Percentiles rank a stretch among this genome's conserved stretches.
Evolutionary conservation across 2,888 invertebrate genomes (phyloP).

Genomic region (Eudemis profundana): DNA sequence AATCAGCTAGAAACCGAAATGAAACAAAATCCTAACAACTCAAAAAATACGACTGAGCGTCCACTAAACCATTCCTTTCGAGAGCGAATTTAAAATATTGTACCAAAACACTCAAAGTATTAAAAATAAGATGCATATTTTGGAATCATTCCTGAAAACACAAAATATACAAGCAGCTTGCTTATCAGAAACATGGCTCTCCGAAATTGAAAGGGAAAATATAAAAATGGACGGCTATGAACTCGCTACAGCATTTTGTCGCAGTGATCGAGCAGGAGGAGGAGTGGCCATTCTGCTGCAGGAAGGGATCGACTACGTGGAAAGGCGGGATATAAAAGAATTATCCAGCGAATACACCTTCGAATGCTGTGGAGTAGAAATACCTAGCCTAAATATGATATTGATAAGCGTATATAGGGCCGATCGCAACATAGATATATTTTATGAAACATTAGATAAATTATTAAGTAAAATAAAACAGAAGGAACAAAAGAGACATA

Average conservation of each 20-base stretch:
- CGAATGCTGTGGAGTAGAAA: slow-evolving; percentile 7
- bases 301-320: too few relatives aligned
- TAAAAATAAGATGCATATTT: too few relatives aligned
- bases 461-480: neutral
- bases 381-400: slow-evolving; percentile 2
- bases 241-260: slow-evolving; percentile 1
- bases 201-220: neutral
- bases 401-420: slow-evolving; percentile 14
- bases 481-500: slow-evolving; percentile 6
- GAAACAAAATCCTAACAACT: too few relatives aligned
- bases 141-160: neutral
- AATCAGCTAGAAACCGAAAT: too few relatives aligned
- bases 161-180: neutral
- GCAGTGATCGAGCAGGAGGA: neutral
- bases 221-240: neutral
- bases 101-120: too few relatives aligned
- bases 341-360: neutral
- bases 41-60: too few relatives aligned
- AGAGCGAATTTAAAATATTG: neutral
- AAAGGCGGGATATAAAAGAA: too few relatives aligned
- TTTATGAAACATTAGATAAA: neutral
- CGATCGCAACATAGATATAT: neutral
- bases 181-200: neutral
- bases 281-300: neutral
- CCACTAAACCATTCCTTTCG: slow-evolving; percentile 11